Base-by-base conservation (phyloP, 1,140 invertebrate species). In the Sycobia sp. region DNA sequence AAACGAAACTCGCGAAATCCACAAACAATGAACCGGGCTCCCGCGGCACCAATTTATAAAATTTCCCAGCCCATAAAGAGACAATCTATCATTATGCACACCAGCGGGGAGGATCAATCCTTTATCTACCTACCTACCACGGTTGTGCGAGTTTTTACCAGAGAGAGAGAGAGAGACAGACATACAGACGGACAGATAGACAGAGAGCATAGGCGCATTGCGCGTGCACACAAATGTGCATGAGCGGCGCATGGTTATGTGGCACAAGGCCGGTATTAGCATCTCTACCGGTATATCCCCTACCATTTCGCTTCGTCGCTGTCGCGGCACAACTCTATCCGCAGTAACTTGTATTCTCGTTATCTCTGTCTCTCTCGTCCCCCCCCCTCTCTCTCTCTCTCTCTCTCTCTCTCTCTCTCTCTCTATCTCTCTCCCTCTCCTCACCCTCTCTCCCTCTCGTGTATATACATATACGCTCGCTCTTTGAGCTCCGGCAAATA, bases 191-290 rank as follows among this genome's bases (percentile, higher is more conserved):
- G n/a, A n/a, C n/a, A n/a, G n/a, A n/a, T n/a, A n/a, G n/a, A n/a
- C n/a, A n/a, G n/a, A n/a, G n/a, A n/a, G n/a, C n/a, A n/a, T n/a
- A n/a, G n/a, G n/a, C n/a, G n/a, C n/a, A n/a, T n/a, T n/a, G n/a
- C n/a, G n/a, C n/a, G n/a, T n/a, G n/a, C n/a, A n/a, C n/a, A n/a
- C n/a, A n/a, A n/a, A n/a, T n/a, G n/a, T n/a, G 49, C 27, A 13
- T 20, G 41, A 18, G 20, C 41, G 53, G 71, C 62, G 71, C 67
- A 65, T 57, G 70, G 70, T 70, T 79, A 81, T 81, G 74, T 81
- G 74, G 79, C 78, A 81, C 78, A 81, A 81, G 78, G 78, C 78
- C 79, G 78, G 69, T 71, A 81, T 81, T 81, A 81, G 77, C 79
- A 81, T 81, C 79, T 81, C 78, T 80, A 81, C 78, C 79, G 79